Evolutionary conservation across 2,113 vertebrate species (phyloP).

Genomic region (Lepisosteus oculatus): DNA sequence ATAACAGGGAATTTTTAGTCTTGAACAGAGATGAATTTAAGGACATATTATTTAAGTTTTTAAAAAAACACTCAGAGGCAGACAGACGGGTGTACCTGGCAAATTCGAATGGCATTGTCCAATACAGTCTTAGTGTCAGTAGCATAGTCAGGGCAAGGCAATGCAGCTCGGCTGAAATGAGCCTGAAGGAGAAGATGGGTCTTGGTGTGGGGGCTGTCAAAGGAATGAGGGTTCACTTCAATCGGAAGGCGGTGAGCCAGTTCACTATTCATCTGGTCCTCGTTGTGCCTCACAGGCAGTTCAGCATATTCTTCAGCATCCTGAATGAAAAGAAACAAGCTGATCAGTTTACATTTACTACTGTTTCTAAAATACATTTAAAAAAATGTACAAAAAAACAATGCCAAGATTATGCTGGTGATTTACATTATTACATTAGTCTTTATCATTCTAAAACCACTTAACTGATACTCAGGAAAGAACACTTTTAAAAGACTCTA

Average conservation of each 20-base stretch:
- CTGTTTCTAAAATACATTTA: too few relatives aligned
- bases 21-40: too few relatives aligned
- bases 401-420: too few relatives aligned
- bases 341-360: too few relatives aligned
- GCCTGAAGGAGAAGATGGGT: conserved; percentile 91
- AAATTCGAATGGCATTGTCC: conserved; percentile 92
- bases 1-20: too few relatives aligned
- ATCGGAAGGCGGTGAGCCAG: conserved; percentile 86
- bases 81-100: conserved; percentile 73
- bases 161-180: conserved; percentile 80
- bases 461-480: too few relatives aligned
- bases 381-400: too few relatives aligned
- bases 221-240: conserved; percentile 87
- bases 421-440: too few relatives aligned
- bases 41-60: too few relatives aligned
- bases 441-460: too few relatives aligned
- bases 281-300: conserved; percentile 95
- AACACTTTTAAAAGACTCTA: too few relatives aligned
- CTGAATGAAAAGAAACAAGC: conserved; percentile 46
- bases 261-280: conserved; percentile 94
- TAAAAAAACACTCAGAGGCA: neutral
- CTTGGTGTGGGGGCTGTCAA: conserved; percentile 95
- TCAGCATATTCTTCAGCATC: conserved; percentile 92
- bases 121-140: conserved; percentile 95
- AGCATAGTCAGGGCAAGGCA: conserved; percentile 90